Evolutionary conservation across 2,113 vertebrate genomes (phyloP).

Genomic region (Ctenomys sociabilis): DNA sequence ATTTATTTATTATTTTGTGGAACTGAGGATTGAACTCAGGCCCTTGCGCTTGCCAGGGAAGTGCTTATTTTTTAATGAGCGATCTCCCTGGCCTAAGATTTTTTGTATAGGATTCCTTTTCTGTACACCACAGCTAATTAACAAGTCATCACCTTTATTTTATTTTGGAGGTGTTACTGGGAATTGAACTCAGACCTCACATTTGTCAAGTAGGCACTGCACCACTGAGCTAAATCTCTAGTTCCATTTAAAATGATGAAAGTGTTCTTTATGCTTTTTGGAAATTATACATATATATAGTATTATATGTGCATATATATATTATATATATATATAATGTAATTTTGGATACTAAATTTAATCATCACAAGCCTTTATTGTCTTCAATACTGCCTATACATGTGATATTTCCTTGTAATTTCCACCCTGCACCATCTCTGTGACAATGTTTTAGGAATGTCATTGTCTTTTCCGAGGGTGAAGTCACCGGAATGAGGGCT

Average conservation of each 20-base stretch:
- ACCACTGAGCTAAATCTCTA: no score
- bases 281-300: neutral
- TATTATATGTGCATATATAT: neutral
- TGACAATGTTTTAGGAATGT: neutral
- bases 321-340: neutral
- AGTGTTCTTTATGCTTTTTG: neutral
- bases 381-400: neutral
- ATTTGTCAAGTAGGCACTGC: no score
- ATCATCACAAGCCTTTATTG: neutral
- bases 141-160: neutral
- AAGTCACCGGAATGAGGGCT: conserved; percentile 37
- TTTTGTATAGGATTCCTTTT: neutral
- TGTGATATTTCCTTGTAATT: neutral
- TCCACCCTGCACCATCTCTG: neutral
- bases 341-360: neutral
- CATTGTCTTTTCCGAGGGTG: conserved; percentile 57
- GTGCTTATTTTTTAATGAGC: no score
- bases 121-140: neutral
- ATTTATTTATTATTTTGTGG: no score
- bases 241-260: neutral
- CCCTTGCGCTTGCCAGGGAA: no score
- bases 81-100: no score
- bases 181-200: no score
- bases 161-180: no score
- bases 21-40: no score